Percentiles rank a stretch among this genome's conserved stretches.
Evolutionary conservation across 2,797 vertebrate genomes (phyloP).

Genomic region (Poeciliopsis paucimaculata): DNA sequence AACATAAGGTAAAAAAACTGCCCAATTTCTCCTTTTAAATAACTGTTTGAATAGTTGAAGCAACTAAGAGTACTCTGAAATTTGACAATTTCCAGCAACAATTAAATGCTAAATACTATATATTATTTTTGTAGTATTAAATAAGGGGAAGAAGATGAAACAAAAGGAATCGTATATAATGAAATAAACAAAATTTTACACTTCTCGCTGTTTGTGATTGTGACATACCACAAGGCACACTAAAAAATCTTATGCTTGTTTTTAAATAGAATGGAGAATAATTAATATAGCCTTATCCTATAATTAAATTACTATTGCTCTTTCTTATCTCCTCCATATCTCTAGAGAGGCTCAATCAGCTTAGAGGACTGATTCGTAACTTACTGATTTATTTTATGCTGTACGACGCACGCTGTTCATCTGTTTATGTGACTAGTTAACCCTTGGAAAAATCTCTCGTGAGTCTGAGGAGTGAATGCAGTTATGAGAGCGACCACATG

Average conservation of each 20-base stretch:
- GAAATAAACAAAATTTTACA: not conserved
- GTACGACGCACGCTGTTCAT: constrained; percentile 2
- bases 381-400: constrained; percentile 6
- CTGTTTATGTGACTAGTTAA: constrained; percentile 20
- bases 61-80: not conserved
- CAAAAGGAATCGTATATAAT: not conserved
- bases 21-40: not conserved
- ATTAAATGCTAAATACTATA: not conserved
- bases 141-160: not conserved
- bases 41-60: not conserved
- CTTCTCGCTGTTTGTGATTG: not conserved
- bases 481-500: constrained; percentile 50
- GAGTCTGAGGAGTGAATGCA: constrained; percentile 29
- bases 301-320: constrained; percentile 65
- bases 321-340: constrained; percentile 43
- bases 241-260: not conserved
- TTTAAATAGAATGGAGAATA: constrained; percentile 8
- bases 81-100: not conserved
- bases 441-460: constrained; percentile 41
- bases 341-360: constrained; percentile 4
- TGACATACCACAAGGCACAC: not conserved
- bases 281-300: constrained; percentile 47
- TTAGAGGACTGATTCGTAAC: not conserved
- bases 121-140: not conserved
- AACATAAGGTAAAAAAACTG: not conserved